Percentiles rank a stretch among this genome's conserved stretches.
Conservation (phyloP, 2,113 vertebrate genomes). For the Emydocephalus ijimae region DNA sequence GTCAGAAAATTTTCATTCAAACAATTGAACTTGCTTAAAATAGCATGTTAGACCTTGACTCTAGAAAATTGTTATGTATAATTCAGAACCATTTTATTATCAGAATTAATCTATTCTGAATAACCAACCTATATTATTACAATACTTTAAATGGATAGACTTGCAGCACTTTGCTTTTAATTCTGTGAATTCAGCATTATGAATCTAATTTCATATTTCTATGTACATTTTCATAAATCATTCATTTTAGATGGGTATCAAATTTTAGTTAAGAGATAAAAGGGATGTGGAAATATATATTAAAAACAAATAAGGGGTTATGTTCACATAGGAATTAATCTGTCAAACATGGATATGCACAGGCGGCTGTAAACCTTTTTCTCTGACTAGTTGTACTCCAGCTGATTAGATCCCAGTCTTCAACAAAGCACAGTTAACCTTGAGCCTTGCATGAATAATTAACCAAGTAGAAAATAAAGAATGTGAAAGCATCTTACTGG, state of each 20-base stretch:
- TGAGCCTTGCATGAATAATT: constrained; percentile 2
- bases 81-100: neutral
- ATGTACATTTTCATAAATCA: neutral
- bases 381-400: neutral
- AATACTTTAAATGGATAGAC: neutral
- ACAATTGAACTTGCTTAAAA: neutral
- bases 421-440: constrained; percentile 19
- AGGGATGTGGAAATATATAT: neutral
- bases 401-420: neutral
- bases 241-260: neutral
- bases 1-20: neutral
- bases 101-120: neutral
- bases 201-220: neutral
- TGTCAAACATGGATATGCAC: neutral
- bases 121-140: neutral
- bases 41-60: neutral
- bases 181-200: neutral
- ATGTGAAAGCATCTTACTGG: constrained; percentile 1
- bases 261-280: constrained; percentile 9
- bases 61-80: neutral
- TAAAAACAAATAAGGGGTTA: neutral
- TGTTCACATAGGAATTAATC: neutral
- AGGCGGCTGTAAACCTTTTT: neutral
- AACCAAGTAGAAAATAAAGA: constrained; percentile 4
- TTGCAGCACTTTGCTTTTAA: neutral